Conservation (phyloP, 2,888 invertebrate genomes). For the Exocentrus adspersus region DNA sequence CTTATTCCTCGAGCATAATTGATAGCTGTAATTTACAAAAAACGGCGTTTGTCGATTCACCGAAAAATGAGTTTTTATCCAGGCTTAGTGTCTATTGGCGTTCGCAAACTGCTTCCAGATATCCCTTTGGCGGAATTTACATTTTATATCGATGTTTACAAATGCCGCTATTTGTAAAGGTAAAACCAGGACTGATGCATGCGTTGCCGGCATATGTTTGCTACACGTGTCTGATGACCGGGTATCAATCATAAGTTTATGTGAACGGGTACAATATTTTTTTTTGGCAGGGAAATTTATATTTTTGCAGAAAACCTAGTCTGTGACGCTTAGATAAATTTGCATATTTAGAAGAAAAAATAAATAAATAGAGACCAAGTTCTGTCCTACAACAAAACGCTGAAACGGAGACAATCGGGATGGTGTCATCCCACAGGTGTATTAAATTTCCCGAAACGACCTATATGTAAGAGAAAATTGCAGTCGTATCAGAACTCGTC, state of each 20-base stretch:
- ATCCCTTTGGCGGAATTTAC: not conserved
- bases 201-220: not conserved
- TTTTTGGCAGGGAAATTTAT: not conserved
- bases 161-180: not conserved
- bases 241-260: too few species aligned
- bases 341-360: too few species aligned
- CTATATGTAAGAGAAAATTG: not conserved
- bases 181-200: not conserved
- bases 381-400: too few species aligned
- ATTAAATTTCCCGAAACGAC: slow-evolving; percentile 4
- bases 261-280: too few species aligned
- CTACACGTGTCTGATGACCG: not conserved
- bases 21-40: slow-evolving; percentile 6
- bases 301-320: too few species aligned
- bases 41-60: not conserved
- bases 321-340: too few species aligned
- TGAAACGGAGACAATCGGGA: not conserved
- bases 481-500: not conserved
- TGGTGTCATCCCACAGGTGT: not conserved
- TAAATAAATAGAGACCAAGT: too few species aligned
- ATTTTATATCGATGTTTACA: not conserved
- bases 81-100: not conserved
- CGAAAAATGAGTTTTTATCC: slow-evolving; percentile 5
- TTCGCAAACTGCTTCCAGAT: not conserved
- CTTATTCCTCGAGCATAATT: not conserved